phyloP scores from a whole-genome alignment of 1,140 invertebrate genomes.

The Penaeus chinensis region DNA sequence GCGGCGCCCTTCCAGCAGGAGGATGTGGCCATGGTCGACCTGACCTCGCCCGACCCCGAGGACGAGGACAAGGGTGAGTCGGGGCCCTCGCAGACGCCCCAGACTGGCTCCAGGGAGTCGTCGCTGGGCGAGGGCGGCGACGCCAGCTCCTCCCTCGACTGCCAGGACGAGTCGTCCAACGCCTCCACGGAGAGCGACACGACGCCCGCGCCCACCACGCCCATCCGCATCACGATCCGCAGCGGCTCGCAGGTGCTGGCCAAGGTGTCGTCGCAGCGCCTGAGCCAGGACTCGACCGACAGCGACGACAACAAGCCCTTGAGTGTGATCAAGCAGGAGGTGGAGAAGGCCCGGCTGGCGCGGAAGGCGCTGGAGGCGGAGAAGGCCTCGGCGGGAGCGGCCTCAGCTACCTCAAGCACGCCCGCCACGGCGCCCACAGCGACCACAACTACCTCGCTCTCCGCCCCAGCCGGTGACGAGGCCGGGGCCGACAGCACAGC shows the following conservation, averaged over 20 bases:
- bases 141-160: conserved; percentile 22
- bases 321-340: conserved; percentile 37
- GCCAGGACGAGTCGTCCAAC: conserved; percentile 45
- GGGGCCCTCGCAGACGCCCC: neutral
- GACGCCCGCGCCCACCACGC: conserved; percentile 37
- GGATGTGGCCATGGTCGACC: neutral
- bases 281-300: conserved; percentile 55
- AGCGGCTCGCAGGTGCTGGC: conserved; percentile 80
- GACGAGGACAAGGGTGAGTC: neutral
- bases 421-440: neutral
- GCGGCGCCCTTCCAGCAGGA: neutral
- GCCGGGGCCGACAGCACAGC: no score
- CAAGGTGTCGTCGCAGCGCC: conserved; percentile 67
- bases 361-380: neutral
- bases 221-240: conserved; percentile 74
- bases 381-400: neutral
- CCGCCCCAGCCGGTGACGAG: no score
- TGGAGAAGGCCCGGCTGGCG: conserved; percentile 63
- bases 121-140: conserved; percentile 28
- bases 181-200: conserved; percentile 44
- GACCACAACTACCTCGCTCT: no score
- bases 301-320: conserved; percentile 58
- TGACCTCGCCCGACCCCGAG: conserved; percentile 12
- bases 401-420: conserved; percentile 1
- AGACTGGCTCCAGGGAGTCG: neutral